A percentile compares a stretch with the other conserved stretches of the same genome.
Evolutionary conservation across 2,888 invertebrate genomes (phyloP).

Genomic region (Reticulitermes lucifugus): DNA sequence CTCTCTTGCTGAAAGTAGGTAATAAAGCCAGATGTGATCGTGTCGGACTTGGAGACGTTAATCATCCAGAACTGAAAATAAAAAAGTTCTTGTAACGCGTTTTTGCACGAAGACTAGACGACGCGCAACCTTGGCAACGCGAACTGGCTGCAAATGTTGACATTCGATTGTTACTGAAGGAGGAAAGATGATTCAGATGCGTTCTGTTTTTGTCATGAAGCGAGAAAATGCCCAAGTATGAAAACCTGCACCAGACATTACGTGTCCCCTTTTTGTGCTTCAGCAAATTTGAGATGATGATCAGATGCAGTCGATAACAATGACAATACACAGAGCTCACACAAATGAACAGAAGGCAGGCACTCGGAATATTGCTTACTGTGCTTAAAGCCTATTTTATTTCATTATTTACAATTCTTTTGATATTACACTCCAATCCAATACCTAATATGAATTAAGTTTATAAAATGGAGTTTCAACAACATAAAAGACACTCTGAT

Average conservation of each 20-base stretch:
- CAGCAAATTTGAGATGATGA: no score
- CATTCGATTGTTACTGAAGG: slow-evolving; percentile 6
- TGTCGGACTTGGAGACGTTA: neutral
- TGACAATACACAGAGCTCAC: no score
- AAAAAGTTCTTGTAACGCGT: slow-evolving; percentile 1
- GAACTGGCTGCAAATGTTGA: slow-evolving; percentile 6
- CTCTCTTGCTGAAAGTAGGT: neutral
- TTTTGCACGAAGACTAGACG: neutral
- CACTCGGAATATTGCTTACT: no score
- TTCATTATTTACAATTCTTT: no score
- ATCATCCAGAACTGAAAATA: neutral
- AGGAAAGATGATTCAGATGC: slow-evolving; percentile 4
- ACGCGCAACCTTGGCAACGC: slow-evolving; percentile 11
- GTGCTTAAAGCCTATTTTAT: no score
- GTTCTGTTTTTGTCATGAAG: neutral
- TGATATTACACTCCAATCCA: no score
- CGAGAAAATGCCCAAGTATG: neutral
- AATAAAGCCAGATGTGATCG: neutral
- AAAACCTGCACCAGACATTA: neutral
- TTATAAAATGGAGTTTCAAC: no score
- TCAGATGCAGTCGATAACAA: no score
- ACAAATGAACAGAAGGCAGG: no score
- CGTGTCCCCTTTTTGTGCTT: neutral
- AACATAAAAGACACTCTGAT: no score
- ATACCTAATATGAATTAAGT: no score